These are phyloP conservation scores for Ptilodon capucinus DNA, from an alignment of 2,888 invertebrate species.

Conservation along the genomic window DNA sequence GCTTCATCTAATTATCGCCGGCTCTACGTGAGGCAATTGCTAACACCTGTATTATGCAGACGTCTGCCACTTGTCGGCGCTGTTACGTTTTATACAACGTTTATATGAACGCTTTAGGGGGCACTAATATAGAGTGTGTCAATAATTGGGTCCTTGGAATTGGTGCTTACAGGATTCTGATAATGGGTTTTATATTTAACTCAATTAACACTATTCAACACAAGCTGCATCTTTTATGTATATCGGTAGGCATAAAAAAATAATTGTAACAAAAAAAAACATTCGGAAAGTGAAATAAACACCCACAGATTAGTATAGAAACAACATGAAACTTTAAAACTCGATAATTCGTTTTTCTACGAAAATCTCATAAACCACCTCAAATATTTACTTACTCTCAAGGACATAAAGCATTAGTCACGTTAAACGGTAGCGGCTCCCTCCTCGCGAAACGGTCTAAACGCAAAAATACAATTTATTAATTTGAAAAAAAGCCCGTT, in stretches of 20 bases:
- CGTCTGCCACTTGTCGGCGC: slow-evolving; percentile 20
- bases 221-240: no score
- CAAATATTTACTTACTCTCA: slow-evolving; percentile 36
- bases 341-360: no score
- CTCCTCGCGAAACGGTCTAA: slow-evolving; percentile 42
- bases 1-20: slow-evolving; percentile 56
- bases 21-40: slow-evolving; percentile 48
- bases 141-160: not conserved
- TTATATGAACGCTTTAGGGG: slow-evolving; percentile 14
- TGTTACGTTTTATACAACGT: slow-evolving; percentile 14
- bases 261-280: no score
- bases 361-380: slow-evolving; percentile 26
- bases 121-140: slow-evolving; percentile 13
- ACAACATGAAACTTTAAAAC: no score
- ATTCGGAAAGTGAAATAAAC: no score
- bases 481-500: slow-evolving; percentile 52
- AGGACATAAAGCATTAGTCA: slow-evolving; percentile 37
- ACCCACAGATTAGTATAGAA: no score
- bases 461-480: slow-evolving; percentile 59
- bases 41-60: slow-evolving; percentile 52
- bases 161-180: no score
- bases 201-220: no score
- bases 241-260: no score
- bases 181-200: no score
- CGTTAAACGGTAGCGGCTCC: slow-evolving; percentile 28